Evolutionary conservation across 1,140 invertebrate species (phyloP), one percentile per base, ranked within the genome.

Genomic region (Yoshiicerus persimilis): DNA sequence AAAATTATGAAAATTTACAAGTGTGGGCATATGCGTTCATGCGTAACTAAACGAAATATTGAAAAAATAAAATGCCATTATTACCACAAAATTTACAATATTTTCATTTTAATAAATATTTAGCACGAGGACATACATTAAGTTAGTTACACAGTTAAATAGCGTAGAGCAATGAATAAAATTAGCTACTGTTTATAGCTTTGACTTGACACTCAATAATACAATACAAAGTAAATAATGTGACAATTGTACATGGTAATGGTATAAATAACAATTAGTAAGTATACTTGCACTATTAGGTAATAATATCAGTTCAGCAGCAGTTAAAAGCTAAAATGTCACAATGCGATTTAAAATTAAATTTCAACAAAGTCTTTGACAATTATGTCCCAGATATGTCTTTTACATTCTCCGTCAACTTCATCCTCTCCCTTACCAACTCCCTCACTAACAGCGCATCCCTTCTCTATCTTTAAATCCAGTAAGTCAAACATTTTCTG

Each of bases 51-150:
- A 80, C 75, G 75, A 80, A 80, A 80, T 80, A 80, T 80, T 80
- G 75, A 80, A 80, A 36, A 34, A 80, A 77, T 77, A 77, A 80
- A 80, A 80, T 80, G 75, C 75, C 75, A 80, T 80, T 80, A 80
- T 80, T 80, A 80, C 75, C 32, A 34, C 30, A 80, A 80, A 80
- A n/a, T 16, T 8, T 0, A 34, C n/a, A 8, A 36, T 25, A 38
- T 36, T 66, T 66, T 30, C 25, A 11, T 30, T 13, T 27, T 30
- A n/a, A n/a, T n/a, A n/a, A n/a, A 47, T 41, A 30, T 30, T 70
- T 27, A 4, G 0, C 25, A 16, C 64, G 27, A 9, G 1, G 8
- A 70, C n/a, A n/a, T n/a, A n/a, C n/a, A n/a, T n/a, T n/a, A n/a
- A n/a, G n/a, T n/a, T n/a, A n/a, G n/a, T n/a, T n/a, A n/a, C n/a